A percentile compares a stretch with the other conserved stretches of the same genome.
phyloP scores from a whole-genome alignment of 2,113 vertebrate genomes.

The Nothobranchius kuhntae region DNA sequence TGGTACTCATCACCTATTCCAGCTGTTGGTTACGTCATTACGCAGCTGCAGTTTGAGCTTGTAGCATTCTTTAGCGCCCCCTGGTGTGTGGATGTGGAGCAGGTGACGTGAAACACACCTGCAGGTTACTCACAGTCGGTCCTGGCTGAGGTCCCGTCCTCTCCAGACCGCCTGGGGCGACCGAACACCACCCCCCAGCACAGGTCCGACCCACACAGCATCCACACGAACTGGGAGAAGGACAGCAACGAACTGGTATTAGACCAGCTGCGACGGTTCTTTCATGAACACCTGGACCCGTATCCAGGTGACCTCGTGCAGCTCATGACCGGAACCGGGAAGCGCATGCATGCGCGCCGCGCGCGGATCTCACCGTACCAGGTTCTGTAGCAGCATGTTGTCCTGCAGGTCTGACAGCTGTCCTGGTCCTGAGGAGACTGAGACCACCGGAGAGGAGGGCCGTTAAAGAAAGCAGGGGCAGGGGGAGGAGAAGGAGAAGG shows the following conservation, averaged over 20 bases:
- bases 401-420: slow-evolving; percentile 1
- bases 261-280: neutral
- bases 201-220: slow-evolving; percentile 80
- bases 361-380: slow-evolving; percentile 66
- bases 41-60: no score
- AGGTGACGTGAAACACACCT: no score
- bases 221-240: slow-evolving; percentile 81
- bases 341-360: no score
- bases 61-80: no score
- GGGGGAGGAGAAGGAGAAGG: neutral
- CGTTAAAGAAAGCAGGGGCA: slow-evolving; percentile 3
- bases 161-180: slow-evolving; percentile 84
- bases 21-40: no score
- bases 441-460: slow-evolving; percentile 55
- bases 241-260: slow-evolving; percentile 7
- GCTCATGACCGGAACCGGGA: no score
- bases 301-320: no score
- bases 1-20: no score
- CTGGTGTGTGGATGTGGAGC: no score
- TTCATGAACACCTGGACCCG: no score
- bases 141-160: slow-evolving; percentile 77
- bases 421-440: slow-evolving; percentile 36
- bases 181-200: slow-evolving; percentile 83
- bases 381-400: slow-evolving; percentile 67
- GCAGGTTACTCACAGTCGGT: slow-evolving; percentile 62